Base-by-base conservation (phyloP, 2,113 vertebrate genomes). In the Nanger granti region DNA sequence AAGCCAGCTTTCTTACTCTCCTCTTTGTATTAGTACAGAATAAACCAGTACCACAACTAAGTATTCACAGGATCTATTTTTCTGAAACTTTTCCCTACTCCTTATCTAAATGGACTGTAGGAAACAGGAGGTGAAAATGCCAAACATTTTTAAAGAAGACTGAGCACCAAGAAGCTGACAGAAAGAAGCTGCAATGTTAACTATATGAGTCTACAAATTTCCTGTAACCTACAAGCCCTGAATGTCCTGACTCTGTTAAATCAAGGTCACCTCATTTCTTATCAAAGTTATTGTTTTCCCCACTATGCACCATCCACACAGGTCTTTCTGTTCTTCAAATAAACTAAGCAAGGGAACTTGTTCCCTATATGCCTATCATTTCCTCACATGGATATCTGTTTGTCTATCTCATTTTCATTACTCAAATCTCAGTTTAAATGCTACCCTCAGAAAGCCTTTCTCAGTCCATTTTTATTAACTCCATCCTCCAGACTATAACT, bases 81-180 rank as follows among this genome's bases (percentile, higher is more conserved):
- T 24, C 66, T 34, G 88, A 95, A 84, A 57, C 7, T 18, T 64
- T 52, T 20, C 52, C 29, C 7, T 41, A 60, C 15, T 18, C 29
- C 4, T 31, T 60, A 10, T 47, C n/a, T 20, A 55, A 79, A 85
- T 8, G 17, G 9, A 57, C 0, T 41, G 34, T 29, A 44, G 2
- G 8, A 31, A 87, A 95, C 8, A 87, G 5, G 54, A 12, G 4
- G 28, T 2, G 20, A 26, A 44, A 76, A 76, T 76, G 69, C 37
- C 11, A 76, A 76, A 31, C 15, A 49, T 79, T 84, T 76, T 79
- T 5, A 64, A 79, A 49, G 85, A 55, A 89, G 8, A 22, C 11
- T 20, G 62, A 26, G 1, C 37, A 57, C 18, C 3, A 7, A 1
- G 3, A 5, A 52, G 6, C 41, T 10, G 18, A 49, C 3, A 0